Evolutionary conservation across 2,113 vertebrate genomes (phyloP).

Genomic region (Brienomyrus longianalis): DNA sequence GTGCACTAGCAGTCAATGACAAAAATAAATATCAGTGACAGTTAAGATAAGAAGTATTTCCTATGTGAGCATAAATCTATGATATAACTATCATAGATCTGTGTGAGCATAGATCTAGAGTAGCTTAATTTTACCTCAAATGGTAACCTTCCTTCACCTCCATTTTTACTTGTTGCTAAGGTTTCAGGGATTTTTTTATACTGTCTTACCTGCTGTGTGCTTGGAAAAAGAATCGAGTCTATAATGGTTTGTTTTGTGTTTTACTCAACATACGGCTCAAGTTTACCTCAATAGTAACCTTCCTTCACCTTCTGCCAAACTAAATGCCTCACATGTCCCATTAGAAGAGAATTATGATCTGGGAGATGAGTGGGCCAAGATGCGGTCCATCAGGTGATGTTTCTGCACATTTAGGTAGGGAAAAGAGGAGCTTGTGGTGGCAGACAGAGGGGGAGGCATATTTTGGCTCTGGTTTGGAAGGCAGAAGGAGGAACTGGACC

Average conservation of each 20-base stretch:
- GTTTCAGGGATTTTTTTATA: not conserved
- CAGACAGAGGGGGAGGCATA: not conserved
- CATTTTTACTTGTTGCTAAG: not conserved
- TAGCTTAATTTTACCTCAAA: not conserved
- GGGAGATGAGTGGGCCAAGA: no score
- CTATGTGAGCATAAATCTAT: not conserved
- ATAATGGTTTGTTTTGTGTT: not conserved
- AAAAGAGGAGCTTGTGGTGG: not conserved
- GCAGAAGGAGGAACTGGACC: not conserved
- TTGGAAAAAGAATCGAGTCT: not conserved
- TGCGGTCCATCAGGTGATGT: not conserved
- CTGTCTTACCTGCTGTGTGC: not conserved
- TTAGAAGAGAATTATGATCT: not conserved
- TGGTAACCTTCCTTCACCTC: not conserved
- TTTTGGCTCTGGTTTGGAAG: not conserved
- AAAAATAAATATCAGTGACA: not conserved
- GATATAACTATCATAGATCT: not conserved
- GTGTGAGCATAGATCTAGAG: not conserved
- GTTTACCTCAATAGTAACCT: not conserved
- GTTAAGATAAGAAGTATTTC: not conserved
- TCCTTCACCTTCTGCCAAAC: not conserved
- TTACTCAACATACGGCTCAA: not conserved
- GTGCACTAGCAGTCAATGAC: not conserved
- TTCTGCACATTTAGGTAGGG: not conserved
- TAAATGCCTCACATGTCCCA: not conserved